These are phyloP conservation scores for Dynastes hyllus DNA, from an alignment of 2,888 invertebrate species.

Conservation along the genomic window DNA sequence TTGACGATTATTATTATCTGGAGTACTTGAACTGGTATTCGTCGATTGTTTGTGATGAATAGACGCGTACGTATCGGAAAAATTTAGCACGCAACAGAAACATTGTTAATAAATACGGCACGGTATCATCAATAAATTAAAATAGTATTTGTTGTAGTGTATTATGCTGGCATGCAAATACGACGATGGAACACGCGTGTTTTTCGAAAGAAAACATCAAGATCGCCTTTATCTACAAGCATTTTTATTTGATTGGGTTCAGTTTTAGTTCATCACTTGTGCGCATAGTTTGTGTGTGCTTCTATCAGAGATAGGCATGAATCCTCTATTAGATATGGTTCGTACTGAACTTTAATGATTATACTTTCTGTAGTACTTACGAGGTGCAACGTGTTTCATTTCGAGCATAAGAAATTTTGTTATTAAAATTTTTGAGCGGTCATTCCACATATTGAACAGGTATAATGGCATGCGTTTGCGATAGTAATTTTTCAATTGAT, in stretches of 20 bases:
- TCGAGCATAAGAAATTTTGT: too few relatives aligned
- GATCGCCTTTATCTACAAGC: conserved; percentile 27
- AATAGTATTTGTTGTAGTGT: not conserved
- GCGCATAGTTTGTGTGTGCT: conserved; percentile 30
- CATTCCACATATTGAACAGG: too few relatives aligned
- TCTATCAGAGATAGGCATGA: conserved; percentile 28
- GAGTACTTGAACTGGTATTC: not conserved
- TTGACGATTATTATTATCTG: not conserved
- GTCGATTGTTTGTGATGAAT: not conserved
- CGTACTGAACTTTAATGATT: not conserved
- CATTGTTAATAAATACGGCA: too few relatives aligned
- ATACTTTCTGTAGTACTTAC: too few relatives aligned
- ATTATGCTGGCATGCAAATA: not conserved
- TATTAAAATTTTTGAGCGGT: too few relatives aligned
- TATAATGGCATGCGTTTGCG: too few relatives aligned
- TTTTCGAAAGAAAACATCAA: conserved; percentile 5
- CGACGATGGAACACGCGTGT: too few relatives aligned
- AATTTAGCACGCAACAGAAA: not conserved
- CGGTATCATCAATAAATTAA: too few relatives aligned
- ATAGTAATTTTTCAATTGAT: too few relatives aligned
- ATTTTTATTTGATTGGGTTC: conserved; percentile 31
- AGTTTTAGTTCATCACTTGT: conserved; percentile 36
- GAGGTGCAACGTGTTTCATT: too few relatives aligned
- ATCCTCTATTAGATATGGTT: conserved; percentile 41
- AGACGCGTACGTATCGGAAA: not conserved